Evolutionary conservation across 2,113 vertebrate genomes (phyloP), one percentile per base, ranked within the genome.

Genomic region (Bujurquina vittata): DNA sequence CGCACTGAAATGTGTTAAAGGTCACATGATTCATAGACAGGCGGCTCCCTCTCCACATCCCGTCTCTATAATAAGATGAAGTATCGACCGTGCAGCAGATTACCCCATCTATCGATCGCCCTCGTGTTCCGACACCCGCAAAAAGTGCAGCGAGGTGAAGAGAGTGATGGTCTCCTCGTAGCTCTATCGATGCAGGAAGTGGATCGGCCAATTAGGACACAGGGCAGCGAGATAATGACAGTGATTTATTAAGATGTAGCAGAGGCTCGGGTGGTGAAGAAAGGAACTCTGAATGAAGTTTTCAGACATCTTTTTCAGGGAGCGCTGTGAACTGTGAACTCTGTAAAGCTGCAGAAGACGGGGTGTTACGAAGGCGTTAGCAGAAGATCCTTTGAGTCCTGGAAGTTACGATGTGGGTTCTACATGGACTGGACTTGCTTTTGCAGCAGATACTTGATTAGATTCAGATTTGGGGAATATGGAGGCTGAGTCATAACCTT

Each of bases 1-100:
- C 18, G 31, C 46, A 31, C 35, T 26, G 75, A 73, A 20, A 35
- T 18, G 9, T 4, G 14, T 20, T 60, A 46, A 46, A 62, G n/a
- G 37, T 33, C 14, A 26, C 17, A 11, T 40, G 31, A 60, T 67
- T 57, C 8, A 79, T 15, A 6, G 1, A 49, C 35, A 12, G 10
- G 7, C 37, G 2, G 7, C 12, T 33, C 10, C n/a, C 52, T n/a
- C 81, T 18, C 15, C 31, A 31, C 10, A 58, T 23, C 15, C 69
- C 33, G 20, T 3, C 56, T 43, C 46, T 14, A 1, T 72, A 61
- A 79, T 23, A 49, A 69, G 60, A 62, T 60, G 3, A 35, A 22
- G 20, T 76, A 80, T 62, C 29, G 72, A 84, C 76, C 12, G 72
- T 57, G 43, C 17, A 20, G 17, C 9, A 56, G 60, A 75, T 87